Conservation (phyloP, 2,888 invertebrate species). For the Phrixothrix hirtus region DNA sequence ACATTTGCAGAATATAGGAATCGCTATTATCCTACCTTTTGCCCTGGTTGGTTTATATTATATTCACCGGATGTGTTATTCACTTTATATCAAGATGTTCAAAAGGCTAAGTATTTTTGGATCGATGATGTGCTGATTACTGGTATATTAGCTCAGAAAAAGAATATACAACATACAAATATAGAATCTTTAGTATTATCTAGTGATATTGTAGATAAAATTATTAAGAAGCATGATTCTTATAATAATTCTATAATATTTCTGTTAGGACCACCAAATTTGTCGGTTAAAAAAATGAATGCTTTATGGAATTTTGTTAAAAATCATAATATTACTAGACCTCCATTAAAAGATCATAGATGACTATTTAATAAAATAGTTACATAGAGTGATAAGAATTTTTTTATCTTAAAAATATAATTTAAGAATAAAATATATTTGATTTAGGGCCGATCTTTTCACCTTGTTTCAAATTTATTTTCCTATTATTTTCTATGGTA, state of each 20-base stretch:
- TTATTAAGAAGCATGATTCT: constrained; percentile 5
- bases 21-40: constrained; percentile 72
- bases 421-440: no score
- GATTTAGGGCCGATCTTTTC: no score
- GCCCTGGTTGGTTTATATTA: constrained; percentile 69
- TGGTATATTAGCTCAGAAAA: constrained; percentile 62
- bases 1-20: constrained; percentile 67
- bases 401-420: no score
- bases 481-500: no score
- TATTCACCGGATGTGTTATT: constrained; percentile 63
- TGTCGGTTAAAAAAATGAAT: constrained; percentile 57
- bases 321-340: no score
- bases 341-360: no score
- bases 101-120: constrained; percentile 69
- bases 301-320: constrained; percentile 58
- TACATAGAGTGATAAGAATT: no score
- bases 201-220: constrained; percentile 4
- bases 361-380: no score
- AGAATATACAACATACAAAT: constrained; percentile 62
- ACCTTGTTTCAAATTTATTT: no score
- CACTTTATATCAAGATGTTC: constrained; percentile 60
- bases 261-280: constrained; percentile 62
- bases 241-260: constrained; percentile 51
- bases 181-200: constrained; percentile 37
- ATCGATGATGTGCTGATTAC: constrained; percentile 75